phyloP scores from a whole-genome alignment of 1,140 invertebrate species.

The Drosophila pruinosa region DNA sequence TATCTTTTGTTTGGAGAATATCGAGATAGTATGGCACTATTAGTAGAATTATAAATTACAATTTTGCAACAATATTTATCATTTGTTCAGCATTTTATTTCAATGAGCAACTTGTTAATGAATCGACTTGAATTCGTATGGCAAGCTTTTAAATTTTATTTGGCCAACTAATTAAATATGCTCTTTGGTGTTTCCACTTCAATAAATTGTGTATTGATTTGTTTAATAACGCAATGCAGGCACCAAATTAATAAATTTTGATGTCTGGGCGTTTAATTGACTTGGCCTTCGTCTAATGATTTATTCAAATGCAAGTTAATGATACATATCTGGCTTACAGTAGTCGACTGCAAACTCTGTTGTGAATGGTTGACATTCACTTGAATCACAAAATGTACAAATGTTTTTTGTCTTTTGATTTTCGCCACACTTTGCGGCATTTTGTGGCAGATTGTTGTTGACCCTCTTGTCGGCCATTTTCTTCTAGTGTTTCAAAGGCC shows the following conservation, averaged over 20 bases:
- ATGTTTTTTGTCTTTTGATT: neutral
- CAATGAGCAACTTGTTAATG: neutral
- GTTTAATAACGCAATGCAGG: conserved; percentile 1
- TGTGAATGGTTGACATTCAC: conserved; percentile 7
- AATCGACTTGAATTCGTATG: too few species aligned
- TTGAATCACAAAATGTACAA: neutral
- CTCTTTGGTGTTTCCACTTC: neutral
- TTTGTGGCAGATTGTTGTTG: conserved; percentile 16
- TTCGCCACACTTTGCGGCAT: conserved; percentile 31
- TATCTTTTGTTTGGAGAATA: too few species aligned
- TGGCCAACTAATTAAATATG: neutral
- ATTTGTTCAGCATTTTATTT: too few species aligned
- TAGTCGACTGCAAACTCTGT: conserved; percentile 1
- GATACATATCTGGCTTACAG: conserved; percentile 16
- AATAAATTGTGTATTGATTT: conserved; percentile 15
- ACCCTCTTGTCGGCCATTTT: conserved; percentile 17
- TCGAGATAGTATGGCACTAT: too few species aligned
- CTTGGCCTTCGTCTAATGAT: conserved; percentile 27
- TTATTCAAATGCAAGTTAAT: conserved; percentile 36
- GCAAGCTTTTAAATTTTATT: neutral
- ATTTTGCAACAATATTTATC: too few species aligned
- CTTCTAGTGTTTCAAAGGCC: conserved; percentile 1
- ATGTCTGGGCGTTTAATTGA: conserved; percentile 38
- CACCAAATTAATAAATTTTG: conserved; percentile 15
- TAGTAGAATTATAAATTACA: too few species aligned